A percentile compares a stretch with the other conserved stretches of the same genome.
Evolutionary conservation across 2,797 vertebrate species (phyloP).

Genomic region (Muscicapa striata): DNA sequence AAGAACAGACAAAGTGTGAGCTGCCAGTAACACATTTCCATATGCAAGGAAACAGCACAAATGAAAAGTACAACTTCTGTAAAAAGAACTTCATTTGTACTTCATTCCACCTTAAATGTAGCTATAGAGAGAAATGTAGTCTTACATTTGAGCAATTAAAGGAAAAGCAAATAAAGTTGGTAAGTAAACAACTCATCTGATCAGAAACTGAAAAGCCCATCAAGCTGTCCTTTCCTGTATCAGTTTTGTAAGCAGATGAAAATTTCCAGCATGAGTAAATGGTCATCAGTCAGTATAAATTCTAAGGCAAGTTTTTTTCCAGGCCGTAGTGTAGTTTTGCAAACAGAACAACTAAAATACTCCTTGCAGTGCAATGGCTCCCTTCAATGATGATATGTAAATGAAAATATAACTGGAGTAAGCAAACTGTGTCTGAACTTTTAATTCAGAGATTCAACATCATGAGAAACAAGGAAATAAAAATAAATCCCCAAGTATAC

Average conservation of each 20-base stretch:
- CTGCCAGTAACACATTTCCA: not conserved
- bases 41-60: not conserved
- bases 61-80: not conserved
- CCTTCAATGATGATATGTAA: not conserved
- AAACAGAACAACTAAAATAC: not conserved
- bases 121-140: not conserved
- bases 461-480: not conserved
- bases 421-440: not conserved
- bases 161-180: not conserved
- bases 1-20: not conserved
- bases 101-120: not conserved
- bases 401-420: not conserved
- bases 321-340: not conserved
- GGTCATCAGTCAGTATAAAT: not conserved
- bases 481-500: not conserved
- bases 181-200: not conserved
- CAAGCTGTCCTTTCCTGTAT: not conserved
- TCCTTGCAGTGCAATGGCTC: not conserved
- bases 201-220: not conserved
- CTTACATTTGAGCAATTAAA: not conserved
- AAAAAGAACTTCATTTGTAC: not conserved
- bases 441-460: not conserved
- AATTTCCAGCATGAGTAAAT: not conserved
- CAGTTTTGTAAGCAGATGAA: not conserved
- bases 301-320: not conserved